These are phyloP conservation scores for Leptoteleia sp. DNA, from an alignment of 1,140 invertebrate species.

Conservation along the genomic window DNA sequence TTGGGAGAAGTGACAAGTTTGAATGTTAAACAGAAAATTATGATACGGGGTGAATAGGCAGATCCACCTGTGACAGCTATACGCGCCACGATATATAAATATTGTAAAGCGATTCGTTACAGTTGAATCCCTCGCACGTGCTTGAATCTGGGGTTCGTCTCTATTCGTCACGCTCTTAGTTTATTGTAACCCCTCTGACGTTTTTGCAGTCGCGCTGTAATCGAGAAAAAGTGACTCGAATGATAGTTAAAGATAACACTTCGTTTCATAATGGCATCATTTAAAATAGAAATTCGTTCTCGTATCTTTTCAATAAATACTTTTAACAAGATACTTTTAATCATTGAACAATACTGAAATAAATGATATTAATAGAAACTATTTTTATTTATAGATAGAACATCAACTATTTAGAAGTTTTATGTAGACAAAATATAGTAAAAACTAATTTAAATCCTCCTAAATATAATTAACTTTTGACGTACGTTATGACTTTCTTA, in stretches of 20 bases:
- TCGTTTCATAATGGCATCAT: neutral
- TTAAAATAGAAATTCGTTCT: too few species aligned
- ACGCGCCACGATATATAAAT: conserved; percentile 70
- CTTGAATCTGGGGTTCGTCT: conserved; percentile 62
- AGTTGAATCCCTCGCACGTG: conserved; percentile 74
- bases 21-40: conserved; percentile 72
- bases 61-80: conserved; percentile 70
- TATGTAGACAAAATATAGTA: too few species aligned
- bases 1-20: conserved; percentile 2
- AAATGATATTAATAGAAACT: too few species aligned
- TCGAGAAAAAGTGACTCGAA: conserved; percentile 54
- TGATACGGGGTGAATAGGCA: conserved; percentile 72
- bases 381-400: too few species aligned
- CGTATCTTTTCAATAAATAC: too few species aligned
- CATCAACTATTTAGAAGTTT: too few species aligned
- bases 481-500: too few species aligned
- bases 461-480: too few species aligned
- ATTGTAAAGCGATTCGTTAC: conserved; percentile 75
- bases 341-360: too few species aligned
- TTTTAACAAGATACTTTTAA: too few species aligned
- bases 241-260: conserved; percentile 40
- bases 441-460: too few species aligned
- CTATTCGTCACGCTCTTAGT: conserved; percentile 65
- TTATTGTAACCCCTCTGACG: conserved; percentile 61
- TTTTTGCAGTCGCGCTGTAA: conserved; percentile 54